These are phyloP conservation scores for Amphipoea lucens DNA, from an alignment of 2,888 invertebrate genomes.

Conservation along the genomic window DNA sequence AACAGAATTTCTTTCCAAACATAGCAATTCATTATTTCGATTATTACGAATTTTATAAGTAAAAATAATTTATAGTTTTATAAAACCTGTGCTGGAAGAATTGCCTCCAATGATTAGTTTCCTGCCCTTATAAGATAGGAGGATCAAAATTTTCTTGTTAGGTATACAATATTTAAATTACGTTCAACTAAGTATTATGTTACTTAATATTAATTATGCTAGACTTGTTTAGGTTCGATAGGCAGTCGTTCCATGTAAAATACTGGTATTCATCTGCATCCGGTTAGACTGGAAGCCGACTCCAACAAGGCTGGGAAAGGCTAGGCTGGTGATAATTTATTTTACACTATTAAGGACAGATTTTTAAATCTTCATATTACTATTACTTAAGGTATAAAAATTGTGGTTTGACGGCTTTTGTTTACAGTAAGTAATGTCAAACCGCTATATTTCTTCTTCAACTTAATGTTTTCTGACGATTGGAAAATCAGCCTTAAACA, in stretches of 20 bases:
- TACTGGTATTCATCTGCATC: not conserved
- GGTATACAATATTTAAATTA: not conserved
- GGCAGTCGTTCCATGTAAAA: not conserved
- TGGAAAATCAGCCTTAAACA: not conserved
- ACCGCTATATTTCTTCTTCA: not conserved
- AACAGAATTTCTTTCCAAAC: slow-evolving; percentile 18
- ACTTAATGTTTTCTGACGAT: not conserved
- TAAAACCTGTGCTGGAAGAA: not conserved
- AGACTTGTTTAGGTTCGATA: not conserved
- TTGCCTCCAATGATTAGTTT: not conserved
- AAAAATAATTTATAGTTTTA: too few species aligned
- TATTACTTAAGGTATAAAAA: too few species aligned
- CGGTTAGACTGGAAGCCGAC: not conserved
- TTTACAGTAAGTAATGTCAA: not conserved
- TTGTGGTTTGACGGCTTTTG: not conserved
- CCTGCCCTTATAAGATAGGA: not conserved
- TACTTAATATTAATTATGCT: not conserved
- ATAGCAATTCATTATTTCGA: not conserved
- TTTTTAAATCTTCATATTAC: too few species aligned
- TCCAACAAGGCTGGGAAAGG: not conserved
- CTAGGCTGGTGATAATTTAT: not conserved
- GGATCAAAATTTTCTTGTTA: not conserved
- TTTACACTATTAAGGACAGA: not conserved
- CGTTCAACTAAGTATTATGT: not conserved
- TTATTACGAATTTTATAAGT: not conserved